Percentiles rank a stretch among this genome's conserved stretches.
Evolutionary conservation across 2,888 invertebrate species (phyloP).

Genomic region (Xanthia togata): DNA sequence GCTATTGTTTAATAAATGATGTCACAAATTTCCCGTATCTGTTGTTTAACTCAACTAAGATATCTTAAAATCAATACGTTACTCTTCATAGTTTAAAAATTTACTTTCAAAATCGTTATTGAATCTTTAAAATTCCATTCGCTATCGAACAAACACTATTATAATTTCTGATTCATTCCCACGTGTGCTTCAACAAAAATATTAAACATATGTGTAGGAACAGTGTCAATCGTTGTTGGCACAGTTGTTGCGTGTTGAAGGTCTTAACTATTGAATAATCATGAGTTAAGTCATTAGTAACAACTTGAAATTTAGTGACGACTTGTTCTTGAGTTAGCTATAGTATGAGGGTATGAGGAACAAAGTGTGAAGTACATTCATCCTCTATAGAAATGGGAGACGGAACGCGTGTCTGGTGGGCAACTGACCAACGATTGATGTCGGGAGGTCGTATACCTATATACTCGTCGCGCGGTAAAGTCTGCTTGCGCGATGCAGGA

Average conservation of each 20-base stretch:
- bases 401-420: no score
- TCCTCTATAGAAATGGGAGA: no score
- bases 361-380: no score
- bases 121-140: constrained; percentile 3
- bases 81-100: no score
- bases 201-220: constrained; percentile 35
- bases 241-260: constrained; percentile 74
- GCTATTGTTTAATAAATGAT: neutral
- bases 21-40: neutral
- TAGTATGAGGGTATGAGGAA: neutral
- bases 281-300: constrained; percentile 64
- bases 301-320: constrained; percentile 26
- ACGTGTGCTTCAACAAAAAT: constrained; percentile 37
- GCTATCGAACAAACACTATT: constrained; percentile 5
- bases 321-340: constrained; percentile 15
- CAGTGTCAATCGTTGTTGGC: constrained; percentile 72
- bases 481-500: no score
- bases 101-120: neutral
- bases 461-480: no score
- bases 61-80: no score
- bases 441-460: no score
- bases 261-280: constrained; percentile 69
- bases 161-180: constrained; percentile 41
- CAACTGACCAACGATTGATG: no score
- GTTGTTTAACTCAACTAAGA: neutral